Evolutionary conservation across 2,113 vertebrate genomes (phyloP).

Genomic region (Choloepus hoffmanni): DNA sequence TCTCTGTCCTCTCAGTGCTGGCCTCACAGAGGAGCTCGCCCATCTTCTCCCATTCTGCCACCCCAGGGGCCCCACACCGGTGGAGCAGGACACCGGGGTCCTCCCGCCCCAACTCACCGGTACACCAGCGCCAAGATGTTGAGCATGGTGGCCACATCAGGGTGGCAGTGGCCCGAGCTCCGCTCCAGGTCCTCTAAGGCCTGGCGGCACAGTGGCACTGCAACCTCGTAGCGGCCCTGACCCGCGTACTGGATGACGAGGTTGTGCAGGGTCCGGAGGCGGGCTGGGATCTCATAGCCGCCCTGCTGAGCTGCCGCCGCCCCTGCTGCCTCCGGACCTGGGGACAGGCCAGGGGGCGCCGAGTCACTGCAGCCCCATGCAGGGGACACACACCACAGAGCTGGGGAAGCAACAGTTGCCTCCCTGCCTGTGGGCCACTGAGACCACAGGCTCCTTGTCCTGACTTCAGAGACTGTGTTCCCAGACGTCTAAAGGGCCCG

Average conservation of each 20-base stretch:
- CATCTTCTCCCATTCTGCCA: neutral
- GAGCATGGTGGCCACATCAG: slow-evolving; percentile 94
- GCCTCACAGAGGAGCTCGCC: too few relatives aligned
- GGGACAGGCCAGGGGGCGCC: accelerated
- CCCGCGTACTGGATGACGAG: slow-evolving; percentile 94
- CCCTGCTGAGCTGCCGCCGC: slow-evolving; percentile 88
- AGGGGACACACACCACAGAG: neutral
- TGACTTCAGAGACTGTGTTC: too few relatives aligned
- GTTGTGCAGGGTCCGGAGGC: slow-evolving; percentile 93
- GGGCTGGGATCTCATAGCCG: slow-evolving; percentile 93
- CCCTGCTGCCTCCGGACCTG: slow-evolving; percentile 28
- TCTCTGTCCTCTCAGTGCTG: neutral
- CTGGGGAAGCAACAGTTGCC: neutral
- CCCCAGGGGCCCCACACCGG: neutral
- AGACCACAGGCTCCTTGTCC: accelerated
- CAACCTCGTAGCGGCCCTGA: slow-evolving; percentile 94
- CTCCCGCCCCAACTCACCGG: slow-evolving; percentile 85
- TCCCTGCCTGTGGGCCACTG: slow-evolving; percentile 83
- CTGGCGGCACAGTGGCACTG: slow-evolving; percentile 94
- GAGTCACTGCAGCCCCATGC: neutral
- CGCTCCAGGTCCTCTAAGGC: slow-evolving; percentile 94
- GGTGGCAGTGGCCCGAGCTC: slow-evolving; percentile 93
- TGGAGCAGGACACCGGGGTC: neutral
- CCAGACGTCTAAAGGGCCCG: neutral
- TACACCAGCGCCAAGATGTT: slow-evolving; percentile 94